phyloP scores from a whole-genome alignment of 2,888 invertebrate genomes.

The Pyrgus malvae region DNA sequence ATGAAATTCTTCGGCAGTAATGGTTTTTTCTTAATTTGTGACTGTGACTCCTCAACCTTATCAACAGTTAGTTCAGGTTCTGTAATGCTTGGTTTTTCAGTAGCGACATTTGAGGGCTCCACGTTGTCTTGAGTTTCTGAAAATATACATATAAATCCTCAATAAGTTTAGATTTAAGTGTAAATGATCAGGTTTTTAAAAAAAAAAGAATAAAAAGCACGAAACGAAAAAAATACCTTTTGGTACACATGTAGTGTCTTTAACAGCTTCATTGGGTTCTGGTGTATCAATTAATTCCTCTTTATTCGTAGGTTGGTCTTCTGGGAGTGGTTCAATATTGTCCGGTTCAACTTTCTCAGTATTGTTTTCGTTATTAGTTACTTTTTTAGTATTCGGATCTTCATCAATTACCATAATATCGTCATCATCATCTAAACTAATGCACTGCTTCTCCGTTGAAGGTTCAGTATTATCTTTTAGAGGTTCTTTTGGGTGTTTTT shows the following conservation, averaged over 20 bases:
- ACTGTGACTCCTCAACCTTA: constrained; percentile 28
- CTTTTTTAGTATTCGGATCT: constrained; percentile 43
- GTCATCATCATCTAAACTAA: constrained; percentile 67
- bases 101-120: background rate
- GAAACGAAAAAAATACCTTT: too few species aligned
- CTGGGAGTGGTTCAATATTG: background rate
- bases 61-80: constrained; percentile 29
- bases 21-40: constrained; percentile 39
- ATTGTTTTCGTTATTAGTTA: constrained; percentile 27
- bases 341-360: too few species aligned
- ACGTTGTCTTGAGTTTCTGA: background rate
- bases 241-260: too few species aligned
- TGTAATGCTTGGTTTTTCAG: background rate
- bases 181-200: too few species aligned
- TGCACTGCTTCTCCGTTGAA: constrained; percentile 50
- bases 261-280: background rate
- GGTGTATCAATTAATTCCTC: background rate
- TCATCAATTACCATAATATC: constrained; percentile 74
- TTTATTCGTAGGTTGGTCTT: background rate
- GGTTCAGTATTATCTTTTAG: constrained; percentile 23
- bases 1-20: constrained; percentile 57
- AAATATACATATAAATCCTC: too few species aligned
- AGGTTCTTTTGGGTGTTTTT: too few species aligned
- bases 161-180: background rate
- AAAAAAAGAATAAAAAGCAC: too few species aligned